Evolutionary conservation across 2,113 vertebrate species (phyloP), one percentile per base, ranked within the genome.

Genomic region (Kryptolebias marmoratus): DNA sequence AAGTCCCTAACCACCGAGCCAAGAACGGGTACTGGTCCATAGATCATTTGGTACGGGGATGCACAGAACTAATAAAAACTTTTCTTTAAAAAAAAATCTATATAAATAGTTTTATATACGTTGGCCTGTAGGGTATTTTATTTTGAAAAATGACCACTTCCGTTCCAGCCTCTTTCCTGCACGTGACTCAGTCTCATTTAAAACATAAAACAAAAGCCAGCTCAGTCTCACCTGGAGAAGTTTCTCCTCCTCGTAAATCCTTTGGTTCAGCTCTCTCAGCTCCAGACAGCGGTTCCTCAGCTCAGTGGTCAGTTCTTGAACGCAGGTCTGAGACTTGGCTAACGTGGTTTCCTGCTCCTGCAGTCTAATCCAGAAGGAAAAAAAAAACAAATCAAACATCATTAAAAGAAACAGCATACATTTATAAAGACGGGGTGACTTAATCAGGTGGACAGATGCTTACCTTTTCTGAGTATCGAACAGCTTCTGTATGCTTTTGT

Each of bases 391-490:
- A 30, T 68, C 30, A 62, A 62, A 76, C 7, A 3, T 1, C 32
- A 32, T 64, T 22, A 54, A 66, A 28, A 15, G 30, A 14, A 66
- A 62, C 9, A 62, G 53, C 2, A 49, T 22, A 4, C 22, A 70
- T 13, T 18, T 3, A 31, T 9, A 71, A 49, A 64, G 11, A 30
- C 0, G 3, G 0, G 28, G 0, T n/a, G 16, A 63, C 9, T 27
- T 28, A 0, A 75, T 10, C 52, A 42, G 67, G 61, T 18, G 52
- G 8, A 44, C 28, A n/a, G 11, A 22, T 9, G 18, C 94, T 96
- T 75, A 98, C 97, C 91, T 92, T 86, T 93, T 89, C 77, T 93
- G 94, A 66, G 95, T 80, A 71, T 94, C 94, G 68, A 91, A 82
- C 58, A 97, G 89, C 86, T 94, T 94, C 88, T 95, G 91, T 64